Evolutionary conservation across 2,797 vertebrate genomes (phyloP), one percentile per base, ranked within the genome.

Genomic region (Coluber constrictor): DNA sequence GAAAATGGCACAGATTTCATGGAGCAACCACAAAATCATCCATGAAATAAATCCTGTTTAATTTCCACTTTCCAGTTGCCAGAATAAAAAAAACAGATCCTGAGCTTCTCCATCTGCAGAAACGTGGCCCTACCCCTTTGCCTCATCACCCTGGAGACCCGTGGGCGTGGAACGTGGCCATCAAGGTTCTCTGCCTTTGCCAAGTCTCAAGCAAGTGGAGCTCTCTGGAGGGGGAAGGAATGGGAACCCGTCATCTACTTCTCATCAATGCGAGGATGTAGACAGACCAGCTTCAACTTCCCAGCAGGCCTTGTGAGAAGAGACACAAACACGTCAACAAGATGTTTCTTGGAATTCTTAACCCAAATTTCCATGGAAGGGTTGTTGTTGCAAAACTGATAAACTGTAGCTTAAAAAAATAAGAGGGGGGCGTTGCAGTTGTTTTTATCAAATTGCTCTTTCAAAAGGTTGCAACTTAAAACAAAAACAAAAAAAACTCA

Each of bases 301-400:
- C 63, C 87, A 56, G 63, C 55, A 79, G 43, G 32, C 9, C 25
- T 37, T 47, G 3, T 9, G 16, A 2, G 5, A 15, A 23, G 11
- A 89, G 55, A 59, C 13, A 56, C 25, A 70, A 87, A 70, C 27
- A 59, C 7, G 13, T 79, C 43, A 92, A 86, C 88, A 90, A 90
- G 57, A 10, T 11, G n/a, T 61, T 92, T 92, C 88, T 90, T 86
- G 57, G 92, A 92, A 92, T 59, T 5, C 20, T 55, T 63, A 37
- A 6, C n/a, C 20, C 29, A 1, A 10, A 51, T 51, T 92, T 92
- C 70, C 88, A 90, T 4, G 57, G 88, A 92, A 92, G 56, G 27
- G 20, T 32, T 56, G 15, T 92, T 25, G 5, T 32, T 86, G 92
- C 57, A 83, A 90, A 63, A 90, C 86, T 92, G 92, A 92, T 90